Conservation (phyloP, 2,797 vertebrate genomes). For the Percopsis omiscomaycus region DNA sequence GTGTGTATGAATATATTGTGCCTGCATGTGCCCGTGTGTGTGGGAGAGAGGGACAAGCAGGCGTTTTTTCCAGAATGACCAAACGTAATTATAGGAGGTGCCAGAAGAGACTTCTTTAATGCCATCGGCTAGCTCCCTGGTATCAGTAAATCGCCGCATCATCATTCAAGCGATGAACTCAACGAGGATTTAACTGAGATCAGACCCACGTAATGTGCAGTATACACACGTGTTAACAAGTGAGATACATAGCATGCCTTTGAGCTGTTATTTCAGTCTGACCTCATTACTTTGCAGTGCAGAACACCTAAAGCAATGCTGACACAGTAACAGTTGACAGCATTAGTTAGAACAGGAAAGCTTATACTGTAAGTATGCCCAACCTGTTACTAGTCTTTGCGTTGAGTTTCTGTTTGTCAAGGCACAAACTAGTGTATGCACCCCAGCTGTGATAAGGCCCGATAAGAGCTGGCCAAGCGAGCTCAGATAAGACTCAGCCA, state of each 20-base stretch:
- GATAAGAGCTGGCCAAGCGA: constrained; percentile 45
- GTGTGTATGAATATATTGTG: no score
- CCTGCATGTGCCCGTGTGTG: no score
- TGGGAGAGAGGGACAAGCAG: no score
- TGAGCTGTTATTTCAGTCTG: background rate
- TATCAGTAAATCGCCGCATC: constrained; percentile 6
- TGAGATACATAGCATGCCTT: background rate
- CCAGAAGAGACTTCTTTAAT: background rate
- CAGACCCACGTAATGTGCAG: background rate
- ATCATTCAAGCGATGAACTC: constrained; percentile 24
- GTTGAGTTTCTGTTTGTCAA: constrained; percentile 27
- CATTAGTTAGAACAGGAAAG: background rate
- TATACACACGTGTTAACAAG: no score
- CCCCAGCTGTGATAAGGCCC: constrained; percentile 28
- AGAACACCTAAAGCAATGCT: background rate
- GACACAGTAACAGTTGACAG: background rate
- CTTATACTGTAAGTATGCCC: background rate
- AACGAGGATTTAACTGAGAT: constrained; percentile 16
- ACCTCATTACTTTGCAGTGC: background rate
- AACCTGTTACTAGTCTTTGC: constrained; percentile 19
- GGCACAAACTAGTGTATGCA: constrained; percentile 27
- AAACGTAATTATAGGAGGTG: background rate
- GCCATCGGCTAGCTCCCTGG: background rate
- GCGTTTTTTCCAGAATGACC: background rate
- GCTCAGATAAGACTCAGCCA: constrained; percentile 47